A percentile compares a stretch with the other conserved stretches of the same genome.
phyloP scores from a whole-genome alignment of 2,113 vertebrate species.

The Zootoca vivipara region DNA sequence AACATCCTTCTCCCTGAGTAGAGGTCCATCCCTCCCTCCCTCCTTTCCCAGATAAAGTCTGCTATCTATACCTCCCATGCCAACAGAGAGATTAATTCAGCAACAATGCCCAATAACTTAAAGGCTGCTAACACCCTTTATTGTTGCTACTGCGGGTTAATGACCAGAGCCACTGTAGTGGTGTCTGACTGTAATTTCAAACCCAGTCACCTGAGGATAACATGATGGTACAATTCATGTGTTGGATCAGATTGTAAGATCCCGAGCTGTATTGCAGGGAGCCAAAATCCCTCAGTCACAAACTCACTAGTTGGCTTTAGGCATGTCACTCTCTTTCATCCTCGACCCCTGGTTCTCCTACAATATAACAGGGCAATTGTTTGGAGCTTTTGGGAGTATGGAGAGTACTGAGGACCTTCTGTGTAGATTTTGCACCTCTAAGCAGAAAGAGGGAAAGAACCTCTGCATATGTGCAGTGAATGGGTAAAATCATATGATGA shows the following conservation, averaged over 20 bases:
- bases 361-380: no score
- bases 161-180: neutral
- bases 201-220: neutral
- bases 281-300: neutral
- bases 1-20: neutral
- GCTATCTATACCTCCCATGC: neutral
- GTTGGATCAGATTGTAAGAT: no score
- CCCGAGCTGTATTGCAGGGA: no score
- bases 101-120: neutral
- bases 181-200: neutral
- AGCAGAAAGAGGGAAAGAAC: no score
- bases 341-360: neutral
- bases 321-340: neutral
- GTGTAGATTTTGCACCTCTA: no score
- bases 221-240: neutral
- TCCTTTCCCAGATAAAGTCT: neutral
- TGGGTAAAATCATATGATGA: no score
- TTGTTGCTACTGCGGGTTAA: neutral
- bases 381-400: no score
- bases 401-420: no score
- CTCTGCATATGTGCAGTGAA: no score
- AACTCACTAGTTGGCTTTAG: neutral
- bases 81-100: neutral
- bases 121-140: neutral
- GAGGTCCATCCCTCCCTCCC: neutral